Conservation (phyloP, 2,888 invertebrate species). For the Acleris holmiana region DNA sequence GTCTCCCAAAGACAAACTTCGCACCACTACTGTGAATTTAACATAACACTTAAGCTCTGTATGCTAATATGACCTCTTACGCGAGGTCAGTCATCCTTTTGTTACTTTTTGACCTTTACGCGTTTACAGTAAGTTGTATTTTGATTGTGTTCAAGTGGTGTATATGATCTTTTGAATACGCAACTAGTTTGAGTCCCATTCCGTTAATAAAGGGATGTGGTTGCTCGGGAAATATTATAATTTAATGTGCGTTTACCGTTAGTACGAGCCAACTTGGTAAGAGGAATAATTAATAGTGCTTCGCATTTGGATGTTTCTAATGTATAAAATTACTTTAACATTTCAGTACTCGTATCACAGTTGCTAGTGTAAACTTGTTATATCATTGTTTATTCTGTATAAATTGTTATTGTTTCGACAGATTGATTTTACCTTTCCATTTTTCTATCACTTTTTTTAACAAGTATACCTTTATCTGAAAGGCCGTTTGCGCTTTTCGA, state of each 20-base stretch:
- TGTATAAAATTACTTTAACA: background rate
- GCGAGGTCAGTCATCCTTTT: background rate
- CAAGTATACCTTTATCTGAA: too few species aligned
- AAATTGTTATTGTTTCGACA: too few species aligned
- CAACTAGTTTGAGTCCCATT: background rate
- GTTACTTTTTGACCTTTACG: background rate
- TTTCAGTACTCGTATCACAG: background rate
- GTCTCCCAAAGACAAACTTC: background rate
- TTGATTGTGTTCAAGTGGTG: background rate
- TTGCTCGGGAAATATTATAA: constrained; percentile 4
- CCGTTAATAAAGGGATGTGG: constrained; percentile 10
- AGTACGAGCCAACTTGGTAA: background rate
- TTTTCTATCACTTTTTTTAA: too few species aligned
- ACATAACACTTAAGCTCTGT: constrained; percentile 17
- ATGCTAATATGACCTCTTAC: constrained; percentile 29
- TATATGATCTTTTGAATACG: background rate
- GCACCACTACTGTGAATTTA: constrained; percentile 34
- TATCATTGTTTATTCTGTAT: too few species aligned
- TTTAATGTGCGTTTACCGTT: background rate
- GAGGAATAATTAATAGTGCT: background rate
- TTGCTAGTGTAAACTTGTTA: too few species aligned
- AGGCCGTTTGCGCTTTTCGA: too few species aligned
- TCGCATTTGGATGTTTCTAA: background rate
- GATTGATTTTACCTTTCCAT: too few species aligned
- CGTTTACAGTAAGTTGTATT: background rate